These are phyloP conservation scores for Galemys pyrenaicus DNA, from an alignment of 2,113 vertebrate species.

Conservation along the genomic window DNA sequence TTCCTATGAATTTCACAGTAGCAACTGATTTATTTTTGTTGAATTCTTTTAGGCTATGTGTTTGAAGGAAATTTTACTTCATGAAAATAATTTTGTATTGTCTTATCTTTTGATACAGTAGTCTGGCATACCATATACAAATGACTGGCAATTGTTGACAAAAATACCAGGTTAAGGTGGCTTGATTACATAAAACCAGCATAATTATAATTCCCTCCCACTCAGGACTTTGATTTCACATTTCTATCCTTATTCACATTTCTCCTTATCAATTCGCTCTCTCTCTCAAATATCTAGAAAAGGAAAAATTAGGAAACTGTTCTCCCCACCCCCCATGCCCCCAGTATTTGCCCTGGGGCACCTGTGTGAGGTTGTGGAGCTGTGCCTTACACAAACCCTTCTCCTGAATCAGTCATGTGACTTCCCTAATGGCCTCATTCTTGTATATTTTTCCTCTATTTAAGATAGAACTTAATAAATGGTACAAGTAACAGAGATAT, in stretches of 20 bases:
- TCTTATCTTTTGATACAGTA: not conserved
- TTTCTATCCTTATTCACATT: not conserved
- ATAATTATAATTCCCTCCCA: not conserved
- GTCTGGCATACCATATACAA: not conserved
- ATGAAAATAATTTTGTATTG: not conserved
- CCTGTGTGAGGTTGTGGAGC: not conserved
- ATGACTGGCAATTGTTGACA: not conserved
- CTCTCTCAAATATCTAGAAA: not conserved
- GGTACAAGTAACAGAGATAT: not conserved
- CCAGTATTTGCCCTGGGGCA: not conserved
- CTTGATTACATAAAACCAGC: not conserved
- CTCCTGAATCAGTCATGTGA: not conserved
- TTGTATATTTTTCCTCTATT: not conserved
- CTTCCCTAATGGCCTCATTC: not conserved
- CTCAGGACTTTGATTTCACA: not conserved
- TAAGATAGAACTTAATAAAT: not conserved
- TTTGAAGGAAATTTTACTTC: not conserved
- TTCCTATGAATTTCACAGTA: fast-evolving
- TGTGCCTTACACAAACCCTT: not conserved
- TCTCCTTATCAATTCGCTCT: not conserved
- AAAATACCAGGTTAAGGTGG: not conserved
- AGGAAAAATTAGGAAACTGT: not conserved
- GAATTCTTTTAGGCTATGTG: not conserved
- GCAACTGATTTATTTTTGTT: not conserved
- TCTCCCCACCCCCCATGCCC: not conserved